Percentiles rank a stretch among this genome's conserved stretches.
Evolutionary conservation across 2,797 vertebrate genomes (phyloP).

Genomic region (Trachurus trachurus): DNA sequence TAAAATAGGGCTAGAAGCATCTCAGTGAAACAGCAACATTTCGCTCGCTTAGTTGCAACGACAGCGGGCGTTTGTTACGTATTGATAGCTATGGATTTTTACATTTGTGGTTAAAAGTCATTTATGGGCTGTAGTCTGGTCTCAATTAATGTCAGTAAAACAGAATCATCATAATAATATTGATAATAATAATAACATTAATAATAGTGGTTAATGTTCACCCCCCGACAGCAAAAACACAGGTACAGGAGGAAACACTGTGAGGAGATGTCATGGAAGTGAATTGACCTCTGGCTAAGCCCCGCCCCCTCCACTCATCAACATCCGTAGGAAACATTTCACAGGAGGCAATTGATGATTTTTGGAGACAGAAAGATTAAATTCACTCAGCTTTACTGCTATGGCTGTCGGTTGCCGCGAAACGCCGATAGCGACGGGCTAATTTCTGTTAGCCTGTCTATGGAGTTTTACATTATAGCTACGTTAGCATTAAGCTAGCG

Average conservation of each 20-base stretch:
- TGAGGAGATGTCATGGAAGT: conserved; percentile 76
- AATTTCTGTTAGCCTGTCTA: too few relatives aligned
- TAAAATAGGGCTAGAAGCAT: conserved; percentile 80
- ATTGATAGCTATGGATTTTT: conserved; percentile 67
- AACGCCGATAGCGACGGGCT: too few relatives aligned
- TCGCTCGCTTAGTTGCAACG: conserved; percentile 62
- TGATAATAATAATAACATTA: not conserved
- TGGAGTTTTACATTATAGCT: too few relatives aligned
- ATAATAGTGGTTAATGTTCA: conserved; percentile 43
- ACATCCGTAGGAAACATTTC: too few relatives aligned
- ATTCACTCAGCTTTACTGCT: too few relatives aligned
- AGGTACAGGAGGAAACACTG: conserved; percentile 75
- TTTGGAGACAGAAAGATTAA: too few relatives aligned
- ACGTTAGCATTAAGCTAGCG: too few relatives aligned
- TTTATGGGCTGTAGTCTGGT: conserved; percentile 64
- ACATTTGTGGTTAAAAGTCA: conserved; percentile 68
- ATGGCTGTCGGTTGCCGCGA: too few relatives aligned
- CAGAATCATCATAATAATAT: conserved; percentile 20
- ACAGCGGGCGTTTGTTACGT: conserved; percentile 50
- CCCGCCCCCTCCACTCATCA: too few relatives aligned
- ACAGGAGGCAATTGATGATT: too few relatives aligned
- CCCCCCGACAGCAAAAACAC: conserved; percentile 55
- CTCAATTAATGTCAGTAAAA: conserved; percentile 66
- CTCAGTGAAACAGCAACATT: conserved; percentile 72
- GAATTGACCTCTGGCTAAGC: too few relatives aligned